phyloP scores from a whole-genome alignment of 2,797 vertebrate genomes.

The Loris lydekkerianus region DNA sequence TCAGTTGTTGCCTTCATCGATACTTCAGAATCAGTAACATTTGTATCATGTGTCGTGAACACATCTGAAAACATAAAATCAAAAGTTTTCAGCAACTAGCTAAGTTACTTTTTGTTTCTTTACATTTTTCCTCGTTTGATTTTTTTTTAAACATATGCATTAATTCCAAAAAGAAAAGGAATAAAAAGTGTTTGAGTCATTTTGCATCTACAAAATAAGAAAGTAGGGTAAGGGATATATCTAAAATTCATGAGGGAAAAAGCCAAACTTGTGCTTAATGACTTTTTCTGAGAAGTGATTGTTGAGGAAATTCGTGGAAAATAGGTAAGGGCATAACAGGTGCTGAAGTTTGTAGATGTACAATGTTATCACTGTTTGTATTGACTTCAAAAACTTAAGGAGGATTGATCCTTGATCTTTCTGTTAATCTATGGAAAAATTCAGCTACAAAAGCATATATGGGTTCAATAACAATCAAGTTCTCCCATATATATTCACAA shows the following conservation, averaged over 20 bases:
- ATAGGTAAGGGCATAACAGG: not conserved
- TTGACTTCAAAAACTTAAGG: not conserved
- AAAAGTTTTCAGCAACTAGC: slow-evolving; percentile 47
- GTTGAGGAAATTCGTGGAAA: not conserved
- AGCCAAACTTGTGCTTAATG: not conserved
- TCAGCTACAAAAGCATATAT: not conserved
- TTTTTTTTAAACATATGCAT: not conserved
- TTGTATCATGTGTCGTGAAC: slow-evolving; percentile 46
- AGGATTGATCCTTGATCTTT: not conserved
- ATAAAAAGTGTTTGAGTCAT: slow-evolving; percentile 27
- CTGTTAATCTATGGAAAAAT: not conserved
- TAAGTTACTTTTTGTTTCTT: slow-evolving; percentile 12
- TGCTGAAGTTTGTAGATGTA: not conserved
- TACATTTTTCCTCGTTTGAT: not conserved
- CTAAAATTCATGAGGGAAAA: not conserved
- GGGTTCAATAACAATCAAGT: not conserved
- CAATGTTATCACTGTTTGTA: not conserved
- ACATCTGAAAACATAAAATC: slow-evolving; percentile 74
- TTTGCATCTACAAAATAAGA: slow-evolving; percentile 55
- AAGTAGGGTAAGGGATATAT: not conserved
- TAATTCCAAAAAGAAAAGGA: not conserved
- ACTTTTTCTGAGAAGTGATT: slow-evolving; percentile 22
- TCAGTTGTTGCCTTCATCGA: slow-evolving; percentile 62
- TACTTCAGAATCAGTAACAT: slow-evolving; percentile 65
- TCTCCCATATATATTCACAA: not conserved